Evolutionary conservation across 2,888 invertebrate species (phyloP).

Genomic region (Pseudococcus longispinus): DNA sequence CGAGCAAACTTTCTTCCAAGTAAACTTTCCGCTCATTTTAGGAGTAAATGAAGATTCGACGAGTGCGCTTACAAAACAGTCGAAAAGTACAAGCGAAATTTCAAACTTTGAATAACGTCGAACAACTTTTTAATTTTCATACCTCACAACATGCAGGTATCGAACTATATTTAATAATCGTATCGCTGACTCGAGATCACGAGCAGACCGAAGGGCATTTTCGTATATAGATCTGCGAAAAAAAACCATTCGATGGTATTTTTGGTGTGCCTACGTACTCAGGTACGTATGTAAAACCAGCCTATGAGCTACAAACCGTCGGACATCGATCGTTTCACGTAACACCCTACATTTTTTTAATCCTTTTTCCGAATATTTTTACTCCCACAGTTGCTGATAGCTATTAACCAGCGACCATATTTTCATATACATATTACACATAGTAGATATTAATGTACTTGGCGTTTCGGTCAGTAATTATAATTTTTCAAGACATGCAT

Average conservation of each 20-base stretch:
- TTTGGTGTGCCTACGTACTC: background rate
- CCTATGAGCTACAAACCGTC: conserved; percentile 10
- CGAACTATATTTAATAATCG: background rate
- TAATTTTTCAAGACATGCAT: conserved; percentile 57
- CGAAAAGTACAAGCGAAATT: too few relatives aligned
- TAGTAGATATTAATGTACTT: conserved; percentile 54
- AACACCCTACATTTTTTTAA: conserved; percentile 41
- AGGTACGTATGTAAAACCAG: background rate
- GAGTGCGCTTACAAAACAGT: background rate
- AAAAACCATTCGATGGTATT: background rate
- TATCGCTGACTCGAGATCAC: background rate
- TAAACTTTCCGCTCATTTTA: background rate
- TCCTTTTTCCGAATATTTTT: conserved; percentile 8
- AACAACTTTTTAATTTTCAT: background rate
- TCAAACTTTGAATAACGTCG: background rate
- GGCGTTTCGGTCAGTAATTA: conserved; percentile 57
- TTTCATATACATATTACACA: conserved; percentile 39
- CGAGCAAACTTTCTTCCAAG: background rate
- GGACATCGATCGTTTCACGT: conserved; percentile 15
- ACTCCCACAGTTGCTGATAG: conserved; percentile 48
- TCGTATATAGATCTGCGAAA: background rate
- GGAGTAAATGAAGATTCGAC: background rate
- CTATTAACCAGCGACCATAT: conserved; percentile 44
- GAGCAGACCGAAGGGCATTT: background rate
- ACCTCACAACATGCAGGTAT: background rate